phyloP scores from a whole-genome alignment of 2,888 invertebrate species.

The Hoplodrina ambigua region DNA sequence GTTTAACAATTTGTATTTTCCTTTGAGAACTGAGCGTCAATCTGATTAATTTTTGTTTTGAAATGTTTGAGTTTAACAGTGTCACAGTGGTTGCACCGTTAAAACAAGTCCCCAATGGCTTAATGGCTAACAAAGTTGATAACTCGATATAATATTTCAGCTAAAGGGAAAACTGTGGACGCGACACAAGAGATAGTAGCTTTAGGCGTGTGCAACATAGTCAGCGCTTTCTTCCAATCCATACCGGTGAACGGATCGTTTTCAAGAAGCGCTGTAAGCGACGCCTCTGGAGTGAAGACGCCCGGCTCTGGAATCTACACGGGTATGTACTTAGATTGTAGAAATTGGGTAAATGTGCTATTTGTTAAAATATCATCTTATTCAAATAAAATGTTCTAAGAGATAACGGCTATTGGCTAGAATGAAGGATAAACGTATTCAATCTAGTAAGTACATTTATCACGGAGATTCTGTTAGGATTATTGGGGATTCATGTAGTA shows the following conservation, averaged over 20 bases:
- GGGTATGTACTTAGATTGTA: constrained; percentile 80
- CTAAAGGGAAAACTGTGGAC: constrained; percentile 92
- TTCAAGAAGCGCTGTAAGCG: constrained; percentile 94
- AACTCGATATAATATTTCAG: constrained; percentile 79
- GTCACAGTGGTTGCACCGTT: constrained; percentile 59
- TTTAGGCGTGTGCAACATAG: constrained; percentile 93
- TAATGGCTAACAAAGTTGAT: constrained; percentile 70
- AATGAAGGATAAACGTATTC: constrained; percentile 29
- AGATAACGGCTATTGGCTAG: constrained; percentile 14
- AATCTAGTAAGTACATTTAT: constrained; percentile 36
- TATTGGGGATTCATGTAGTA: constrained; percentile 39
- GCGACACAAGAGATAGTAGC: constrained; percentile 96
- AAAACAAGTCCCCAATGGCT: constrained; percentile 54
- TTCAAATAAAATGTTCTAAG: constrained; percentile 25
- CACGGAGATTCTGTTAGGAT: constrained; percentile 26
- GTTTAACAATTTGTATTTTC: not conserved
- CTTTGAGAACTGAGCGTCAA: constrained; percentile 29
- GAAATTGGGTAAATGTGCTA: constrained; percentile 32
- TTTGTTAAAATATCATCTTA: constrained; percentile 28
- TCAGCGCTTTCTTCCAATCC: constrained; percentile 94
- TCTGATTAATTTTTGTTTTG: constrained; percentile 25
- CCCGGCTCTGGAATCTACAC: constrained; percentile 94
- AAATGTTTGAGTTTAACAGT: constrained; percentile 30
- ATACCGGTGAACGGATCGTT: constrained; percentile 95
- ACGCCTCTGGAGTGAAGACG: constrained; percentile 94